These are phyloP conservation scores for Bambusicola thoracicus DNA, from an alignment of 2,113 vertebrate genomes.

Conservation along the genomic window DNA sequence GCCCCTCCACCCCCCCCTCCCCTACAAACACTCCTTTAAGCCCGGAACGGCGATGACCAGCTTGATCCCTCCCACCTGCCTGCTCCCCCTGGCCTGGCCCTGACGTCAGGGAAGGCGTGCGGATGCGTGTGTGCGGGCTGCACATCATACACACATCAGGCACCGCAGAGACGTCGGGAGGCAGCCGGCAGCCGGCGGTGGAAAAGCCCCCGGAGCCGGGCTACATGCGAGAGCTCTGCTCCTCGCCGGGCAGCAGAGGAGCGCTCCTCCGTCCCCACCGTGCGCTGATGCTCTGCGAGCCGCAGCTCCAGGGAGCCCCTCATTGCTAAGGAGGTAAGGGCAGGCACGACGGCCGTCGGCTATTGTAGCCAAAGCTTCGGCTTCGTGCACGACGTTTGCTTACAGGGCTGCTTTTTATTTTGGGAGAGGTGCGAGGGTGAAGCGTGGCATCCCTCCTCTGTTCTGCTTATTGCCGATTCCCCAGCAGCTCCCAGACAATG, in stretches of 20 bases:
- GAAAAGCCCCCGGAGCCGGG: background rate
- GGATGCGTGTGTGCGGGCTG: constrained; percentile 57
- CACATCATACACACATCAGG: constrained; percentile 39
- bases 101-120: constrained; percentile 79
- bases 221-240: background rate
- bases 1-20: background rate
- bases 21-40: constrained; percentile 66
- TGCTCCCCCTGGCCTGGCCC: constrained; percentile 42
- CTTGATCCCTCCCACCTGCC: constrained; percentile 71
- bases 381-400: background rate
- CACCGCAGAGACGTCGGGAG: constrained; percentile 26
- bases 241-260: background rate
- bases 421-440: background rate
- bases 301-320: background rate
- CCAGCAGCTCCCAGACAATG: constrained; percentile 32
- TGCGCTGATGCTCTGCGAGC: constrained; percentile 32
- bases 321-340: constrained; percentile 26
- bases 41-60: constrained; percentile 51
- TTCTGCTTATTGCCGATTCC: background rate
- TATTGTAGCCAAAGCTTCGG: background rate
- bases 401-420: background rate
- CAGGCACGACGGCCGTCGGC: constrained; percentile 13
- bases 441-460: background rate
- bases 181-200: background rate
- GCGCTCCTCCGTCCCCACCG: background rate